phyloP scores from a whole-genome alignment of 2,888 invertebrate species.

The Polia nebulosa region DNA sequence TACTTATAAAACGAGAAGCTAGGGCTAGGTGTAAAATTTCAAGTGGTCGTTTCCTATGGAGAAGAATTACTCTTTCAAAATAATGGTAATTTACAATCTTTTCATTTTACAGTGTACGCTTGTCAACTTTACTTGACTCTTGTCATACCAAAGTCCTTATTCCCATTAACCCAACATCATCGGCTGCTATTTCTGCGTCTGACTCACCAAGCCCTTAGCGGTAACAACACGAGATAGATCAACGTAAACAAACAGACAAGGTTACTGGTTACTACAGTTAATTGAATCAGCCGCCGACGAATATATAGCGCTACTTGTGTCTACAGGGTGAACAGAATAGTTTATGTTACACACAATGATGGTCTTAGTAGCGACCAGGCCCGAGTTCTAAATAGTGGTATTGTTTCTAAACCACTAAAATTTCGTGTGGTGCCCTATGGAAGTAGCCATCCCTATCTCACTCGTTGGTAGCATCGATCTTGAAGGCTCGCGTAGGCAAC shows the following conservation, averaged over 20 bases:
- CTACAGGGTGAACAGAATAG: background rate
- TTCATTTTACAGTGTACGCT: too few relatives aligned
- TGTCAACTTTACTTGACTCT: too few relatives aligned
- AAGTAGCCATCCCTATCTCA: too few relatives aligned
- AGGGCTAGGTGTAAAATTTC: too few relatives aligned
- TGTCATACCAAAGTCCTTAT: background rate
- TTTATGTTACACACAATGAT: background rate
- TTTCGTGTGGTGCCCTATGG: too few relatives aligned
- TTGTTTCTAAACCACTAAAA: background rate
- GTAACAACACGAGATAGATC: constrained; percentile 42
- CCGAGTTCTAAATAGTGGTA: background rate
- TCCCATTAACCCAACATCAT: constrained; percentile 12
- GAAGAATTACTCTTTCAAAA: too few relatives aligned
- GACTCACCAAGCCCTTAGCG: constrained; percentile 57
- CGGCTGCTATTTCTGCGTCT: constrained; percentile 43
- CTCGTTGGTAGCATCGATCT: too few relatives aligned
- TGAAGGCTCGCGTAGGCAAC: too few relatives aligned
- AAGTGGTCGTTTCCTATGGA: too few relatives aligned
- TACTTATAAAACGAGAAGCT: too few relatives aligned
- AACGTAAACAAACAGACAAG: constrained; percentile 58
- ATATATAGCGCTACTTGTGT: constrained; percentile 31
- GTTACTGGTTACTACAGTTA: constrained; percentile 37
- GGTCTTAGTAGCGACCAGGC: background rate
- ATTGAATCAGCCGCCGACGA: constrained; percentile 49
- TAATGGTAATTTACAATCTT: too few relatives aligned